A percentile compares a stretch with the other conserved stretches of the same genome.
These are phyloP conservation scores for Ailuropoda melanoleuca DNA, from an alignment of 2,113 vertebrate genomes.

Conservation along the genomic window DNA sequence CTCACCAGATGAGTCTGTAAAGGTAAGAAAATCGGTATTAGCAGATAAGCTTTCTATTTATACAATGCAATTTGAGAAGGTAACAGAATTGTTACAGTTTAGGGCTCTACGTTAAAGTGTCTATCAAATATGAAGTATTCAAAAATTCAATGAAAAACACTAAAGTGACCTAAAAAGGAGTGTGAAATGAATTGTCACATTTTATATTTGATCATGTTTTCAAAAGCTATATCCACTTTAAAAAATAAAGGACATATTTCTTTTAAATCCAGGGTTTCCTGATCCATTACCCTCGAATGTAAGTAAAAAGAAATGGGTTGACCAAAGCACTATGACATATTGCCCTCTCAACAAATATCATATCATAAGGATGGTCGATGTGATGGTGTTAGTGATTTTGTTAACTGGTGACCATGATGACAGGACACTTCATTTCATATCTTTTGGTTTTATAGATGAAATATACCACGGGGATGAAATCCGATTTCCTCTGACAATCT, in stretches of 20 bases:
- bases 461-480: slow-evolving; percentile 36
- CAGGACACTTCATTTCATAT: slow-evolving; percentile 37
- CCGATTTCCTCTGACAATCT: slow-evolving; percentile 57
- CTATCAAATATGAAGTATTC: slow-evolving; percentile 12
- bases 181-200: background rate
- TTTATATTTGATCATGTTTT: slow-evolving; percentile 3
- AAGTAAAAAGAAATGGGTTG: background rate
- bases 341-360: background rate
- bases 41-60: slow-evolving; percentile 6
- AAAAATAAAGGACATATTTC: background rate
- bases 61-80: background rate
- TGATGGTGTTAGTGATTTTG: slow-evolving; percentile 21
- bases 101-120: background rate
- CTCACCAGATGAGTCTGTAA: background rate
- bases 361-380: background rate
- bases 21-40: background rate
- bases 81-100: background rate
- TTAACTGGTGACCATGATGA: slow-evolving; percentile 51
- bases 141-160: background rate
- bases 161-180: background rate
- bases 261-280: background rate
- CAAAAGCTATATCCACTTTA: background rate
- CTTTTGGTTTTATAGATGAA: slow-evolving; percentile 51
- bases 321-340: background rate
- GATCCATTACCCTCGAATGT: background rate